phyloP scores from a whole-genome alignment of 2,113 vertebrate species.

The Mellivora capensis region DNA sequence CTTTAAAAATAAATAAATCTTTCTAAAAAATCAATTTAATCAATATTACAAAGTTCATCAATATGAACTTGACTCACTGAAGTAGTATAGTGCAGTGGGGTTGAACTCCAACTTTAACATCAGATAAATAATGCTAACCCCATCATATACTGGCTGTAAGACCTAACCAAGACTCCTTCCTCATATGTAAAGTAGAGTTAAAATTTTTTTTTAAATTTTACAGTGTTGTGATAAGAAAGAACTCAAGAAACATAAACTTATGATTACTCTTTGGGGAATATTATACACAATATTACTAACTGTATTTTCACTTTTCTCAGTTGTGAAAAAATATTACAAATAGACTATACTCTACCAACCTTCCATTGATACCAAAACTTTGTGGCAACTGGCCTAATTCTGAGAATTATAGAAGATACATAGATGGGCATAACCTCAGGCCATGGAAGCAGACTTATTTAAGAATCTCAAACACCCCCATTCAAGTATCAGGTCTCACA shows the following conservation, averaged over 20 bases:
- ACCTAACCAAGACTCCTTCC: background rate
- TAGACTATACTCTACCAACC: background rate
- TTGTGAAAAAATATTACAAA: conserved; percentile 19
- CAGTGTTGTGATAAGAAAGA: background rate
- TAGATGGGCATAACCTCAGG: background rate
- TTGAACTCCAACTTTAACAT: background rate
- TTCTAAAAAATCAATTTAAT: background rate
- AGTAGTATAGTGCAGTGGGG: background rate
- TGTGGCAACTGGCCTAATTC: background rate
- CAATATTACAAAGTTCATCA: background rate
- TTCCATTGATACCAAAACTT: background rate
- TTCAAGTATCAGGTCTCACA: background rate
- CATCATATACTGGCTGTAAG: background rate
- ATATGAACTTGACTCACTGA: background rate
- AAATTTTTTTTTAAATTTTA: background rate
- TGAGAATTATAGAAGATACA: background rate
- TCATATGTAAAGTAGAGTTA: background rate
- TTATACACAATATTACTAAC: background rate
- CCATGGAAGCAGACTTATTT: background rate
- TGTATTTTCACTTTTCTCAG: background rate
- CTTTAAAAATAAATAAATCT: background rate
- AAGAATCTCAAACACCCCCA: background rate
- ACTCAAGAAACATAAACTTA: background rate
- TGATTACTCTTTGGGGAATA: background rate
- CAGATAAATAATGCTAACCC: background rate